These are phyloP conservation scores for Argyresthia albistria DNA, from an alignment of 2,888 invertebrate species.

Conservation along the genomic window DNA sequence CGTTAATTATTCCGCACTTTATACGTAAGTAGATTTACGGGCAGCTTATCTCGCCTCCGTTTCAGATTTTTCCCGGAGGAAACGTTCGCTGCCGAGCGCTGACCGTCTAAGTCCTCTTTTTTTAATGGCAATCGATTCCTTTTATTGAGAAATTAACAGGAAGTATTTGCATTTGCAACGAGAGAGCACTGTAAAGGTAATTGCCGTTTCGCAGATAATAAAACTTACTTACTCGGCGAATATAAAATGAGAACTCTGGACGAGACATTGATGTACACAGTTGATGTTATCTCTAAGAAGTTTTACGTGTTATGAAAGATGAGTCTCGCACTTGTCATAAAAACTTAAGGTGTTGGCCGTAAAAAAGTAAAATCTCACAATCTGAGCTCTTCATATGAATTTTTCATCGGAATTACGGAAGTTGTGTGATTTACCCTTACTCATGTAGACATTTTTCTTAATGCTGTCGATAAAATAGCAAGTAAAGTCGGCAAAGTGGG, in stretches of 20 bases:
- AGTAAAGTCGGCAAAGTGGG: slow-evolving; percentile 33
- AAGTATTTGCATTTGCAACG: slow-evolving; percentile 43
- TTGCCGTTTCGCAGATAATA: not conserved
- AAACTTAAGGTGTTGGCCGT: not conserved
- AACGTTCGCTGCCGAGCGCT: not conserved
- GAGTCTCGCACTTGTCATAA: slow-evolving; percentile 1
- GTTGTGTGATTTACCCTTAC: slow-evolving; percentile 20
- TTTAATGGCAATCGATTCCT: slow-evolving; percentile 21
- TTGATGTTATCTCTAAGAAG: not conserved
- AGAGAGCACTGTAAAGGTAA: slow-evolving; percentile 13
- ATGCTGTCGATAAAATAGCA: slow-evolving; percentile 12
- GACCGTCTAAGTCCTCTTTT: not conserved
- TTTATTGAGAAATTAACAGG: slow-evolving; percentile 43
- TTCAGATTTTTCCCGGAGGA: slow-evolving; percentile 29
- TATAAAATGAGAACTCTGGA: not conserved
- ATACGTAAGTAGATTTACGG: slow-evolving; percentile 70
- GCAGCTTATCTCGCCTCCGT: slow-evolving; percentile 38
- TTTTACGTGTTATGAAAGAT: slow-evolving; percentile 4
- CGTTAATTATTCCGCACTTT: slow-evolving; percentile 72
- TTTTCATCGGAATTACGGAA: slow-evolving; percentile 20
- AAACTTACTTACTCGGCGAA: not conserved
- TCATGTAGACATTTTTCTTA: slow-evolving; percentile 37
- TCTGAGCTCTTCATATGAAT: slow-evolving; percentile 10
- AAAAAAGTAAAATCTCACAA: slow-evolving; percentile 4
- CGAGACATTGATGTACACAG: not conserved